phyloP scores from a whole-genome alignment of 2,888 invertebrate genomes.

The Cetonia aurata region DNA sequence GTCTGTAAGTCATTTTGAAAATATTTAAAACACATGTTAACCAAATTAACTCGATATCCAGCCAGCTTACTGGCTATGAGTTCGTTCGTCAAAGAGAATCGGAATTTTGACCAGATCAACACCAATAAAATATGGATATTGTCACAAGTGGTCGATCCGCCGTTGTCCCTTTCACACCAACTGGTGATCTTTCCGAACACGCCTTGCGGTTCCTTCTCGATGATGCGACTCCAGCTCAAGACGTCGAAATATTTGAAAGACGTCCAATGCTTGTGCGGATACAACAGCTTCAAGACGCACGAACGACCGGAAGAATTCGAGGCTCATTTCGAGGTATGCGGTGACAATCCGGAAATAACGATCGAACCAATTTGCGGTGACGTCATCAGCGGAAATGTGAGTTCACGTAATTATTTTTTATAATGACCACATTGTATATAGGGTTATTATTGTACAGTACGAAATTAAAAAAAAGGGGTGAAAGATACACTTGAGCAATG shows the following conservation, averaged over 20 bases:
- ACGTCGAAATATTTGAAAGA: constrained; percentile 41
- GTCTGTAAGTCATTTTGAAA: too few relatives aligned
- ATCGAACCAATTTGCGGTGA: constrained; percentile 55
- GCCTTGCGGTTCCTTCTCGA: constrained; percentile 57
- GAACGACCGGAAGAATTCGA: background rate
- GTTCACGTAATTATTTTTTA: background rate
- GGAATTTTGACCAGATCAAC: constrained; percentile 15
- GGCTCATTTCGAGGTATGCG: constrained; percentile 46
- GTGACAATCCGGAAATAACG: constrained; percentile 50
- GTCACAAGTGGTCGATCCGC: constrained; percentile 49
- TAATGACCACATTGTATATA: too few relatives aligned
- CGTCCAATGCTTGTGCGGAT: constrained; percentile 46
- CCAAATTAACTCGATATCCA: too few relatives aligned
- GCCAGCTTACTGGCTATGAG: too few relatives aligned
- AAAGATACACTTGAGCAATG: too few relatives aligned
- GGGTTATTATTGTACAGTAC: too few relatives aligned
- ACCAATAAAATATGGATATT: constrained; percentile 48
- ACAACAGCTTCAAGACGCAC: background rate
- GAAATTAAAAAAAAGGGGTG: too few relatives aligned
- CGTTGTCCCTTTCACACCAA: constrained; percentile 53
- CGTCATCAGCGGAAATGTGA: constrained; percentile 50
- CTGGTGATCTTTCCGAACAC: constrained; percentile 55
- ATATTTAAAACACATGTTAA: too few relatives aligned
- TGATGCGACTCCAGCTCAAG: constrained; percentile 50
- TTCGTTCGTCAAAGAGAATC: background rate